Evolutionary conservation across 2,888 invertebrate species (phyloP).

Genomic region (Ophraella communa): DNA sequence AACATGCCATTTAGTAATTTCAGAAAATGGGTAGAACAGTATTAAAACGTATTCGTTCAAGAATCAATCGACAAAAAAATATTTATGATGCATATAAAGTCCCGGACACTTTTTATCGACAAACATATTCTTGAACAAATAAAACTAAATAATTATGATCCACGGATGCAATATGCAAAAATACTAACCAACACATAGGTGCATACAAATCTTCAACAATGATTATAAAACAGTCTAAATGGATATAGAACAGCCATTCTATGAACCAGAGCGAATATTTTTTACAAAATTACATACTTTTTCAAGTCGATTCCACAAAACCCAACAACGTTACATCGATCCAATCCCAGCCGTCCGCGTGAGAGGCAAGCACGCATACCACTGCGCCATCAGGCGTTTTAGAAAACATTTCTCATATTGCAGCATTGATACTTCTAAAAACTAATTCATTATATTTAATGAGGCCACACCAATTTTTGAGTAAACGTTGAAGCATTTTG

Average conservation of each 20-base stretch:
- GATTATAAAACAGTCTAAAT: constrained; percentile 29
- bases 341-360: too few species aligned
- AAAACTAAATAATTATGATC: constrained; percentile 3
- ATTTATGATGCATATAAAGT: too few species aligned
- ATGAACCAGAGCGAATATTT: constrained; percentile 8
- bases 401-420: too few species aligned
- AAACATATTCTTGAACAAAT: not conserved
- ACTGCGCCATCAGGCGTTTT: too few species aligned
- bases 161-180: constrained; percentile 38
- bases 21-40: constrained; percentile 8
- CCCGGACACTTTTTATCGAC: constrained; percentile 1
- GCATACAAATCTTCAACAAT: constrained; percentile 38
- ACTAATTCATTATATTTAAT: too few species aligned
- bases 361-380: too few species aligned
- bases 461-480: too few species aligned
- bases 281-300: not conserved
- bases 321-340: not conserved
- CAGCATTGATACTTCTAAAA: too few species aligned
- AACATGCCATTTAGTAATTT: constrained; percentile 7
- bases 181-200: constrained; percentile 38
- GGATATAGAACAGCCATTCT: not conserved
- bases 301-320: not conserved
- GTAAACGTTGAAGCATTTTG: not conserved
- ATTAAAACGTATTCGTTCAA: constrained; percentile 14
- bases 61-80: too few species aligned